Evolutionary conservation across 2,113 vertebrate species (phyloP).

Genomic region (Shinisaurus crocodilurus): DNA sequence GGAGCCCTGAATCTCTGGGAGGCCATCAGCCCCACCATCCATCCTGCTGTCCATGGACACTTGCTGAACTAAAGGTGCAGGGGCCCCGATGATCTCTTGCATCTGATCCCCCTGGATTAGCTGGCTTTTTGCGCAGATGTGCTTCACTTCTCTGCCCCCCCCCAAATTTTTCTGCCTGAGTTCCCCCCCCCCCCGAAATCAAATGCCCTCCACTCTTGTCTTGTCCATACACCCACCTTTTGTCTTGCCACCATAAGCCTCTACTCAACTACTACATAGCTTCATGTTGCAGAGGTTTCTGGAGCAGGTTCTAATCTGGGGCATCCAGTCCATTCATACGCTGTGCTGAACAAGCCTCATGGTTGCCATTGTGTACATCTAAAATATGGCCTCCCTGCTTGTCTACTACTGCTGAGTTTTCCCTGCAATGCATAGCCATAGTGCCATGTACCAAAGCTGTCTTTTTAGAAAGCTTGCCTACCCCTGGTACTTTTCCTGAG

Average conservation of each 20-base stretch:
- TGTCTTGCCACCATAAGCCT: not conserved
- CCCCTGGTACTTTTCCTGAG: not conserved
- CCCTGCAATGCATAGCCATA: not conserved
- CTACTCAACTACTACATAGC: not conserved
- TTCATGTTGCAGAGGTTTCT: not conserved
- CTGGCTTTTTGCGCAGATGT: too few species aligned
- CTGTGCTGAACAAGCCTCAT: not conserved
- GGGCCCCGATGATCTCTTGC: too few species aligned
- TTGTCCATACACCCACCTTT: too few species aligned
- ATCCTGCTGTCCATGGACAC: too few species aligned
- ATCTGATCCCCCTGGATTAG: too few species aligned
- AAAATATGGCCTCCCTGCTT: not conserved
- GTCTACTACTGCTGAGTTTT: not conserved
- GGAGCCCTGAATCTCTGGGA: too few species aligned
- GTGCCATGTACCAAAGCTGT: not conserved
- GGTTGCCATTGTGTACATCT: not conserved
- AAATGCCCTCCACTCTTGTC: too few species aligned
- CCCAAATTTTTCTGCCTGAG: too few species aligned
- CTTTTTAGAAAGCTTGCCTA: not conserved
- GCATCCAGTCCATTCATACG: not conserved
- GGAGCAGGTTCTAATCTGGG: not conserved
- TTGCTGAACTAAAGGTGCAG: too few species aligned
- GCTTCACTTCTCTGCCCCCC: too few species aligned
- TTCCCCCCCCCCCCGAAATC: too few species aligned
- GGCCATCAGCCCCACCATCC: too few species aligned